phyloP scores from a whole-genome alignment of 2,888 invertebrate species.

The Stenodera caucasica region DNA sequence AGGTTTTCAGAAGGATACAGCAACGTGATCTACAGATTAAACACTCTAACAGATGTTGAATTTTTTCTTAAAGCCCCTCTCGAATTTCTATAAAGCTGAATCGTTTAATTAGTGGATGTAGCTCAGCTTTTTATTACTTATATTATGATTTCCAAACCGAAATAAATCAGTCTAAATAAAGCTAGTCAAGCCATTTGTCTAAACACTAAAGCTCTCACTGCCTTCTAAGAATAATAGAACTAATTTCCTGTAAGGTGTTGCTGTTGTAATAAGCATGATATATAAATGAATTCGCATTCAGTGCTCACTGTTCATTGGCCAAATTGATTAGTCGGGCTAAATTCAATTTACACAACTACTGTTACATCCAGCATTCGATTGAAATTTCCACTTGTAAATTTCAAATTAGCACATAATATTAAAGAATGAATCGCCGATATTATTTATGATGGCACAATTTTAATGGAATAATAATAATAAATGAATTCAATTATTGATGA shows the following conservation, averaged over 20 bases:
- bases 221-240: slow-evolving; percentile 41
- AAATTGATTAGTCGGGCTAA: neutral
- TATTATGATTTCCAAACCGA: slow-evolving; percentile 20
- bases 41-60: neutral
- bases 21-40: slow-evolving; percentile 7
- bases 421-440: too few species aligned
- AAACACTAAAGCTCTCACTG: slow-evolving; percentile 30
- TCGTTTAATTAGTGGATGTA: too few species aligned
- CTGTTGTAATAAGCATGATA: slow-evolving; percentile 38
- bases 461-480: too few species aligned
- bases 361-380: neutral
- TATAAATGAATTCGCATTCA: slow-evolving; percentile 29
- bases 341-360: neutral
- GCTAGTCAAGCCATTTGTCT: slow-evolving; percentile 40
- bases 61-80: neutral
- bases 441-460: too few species aligned
- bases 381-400: too few species aligned
- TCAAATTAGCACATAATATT: too few species aligned
- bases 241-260: slow-evolving; percentile 44
- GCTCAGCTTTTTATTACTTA: slow-evolving; percentile 21
- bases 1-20: neutral
- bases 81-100: too few species aligned
- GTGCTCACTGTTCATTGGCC: slow-evolving; percentile 3
- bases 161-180: slow-evolving; percentile 42
- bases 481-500: too few species aligned